Percentiles rank a stretch among this genome's conserved stretches.
phyloP scores from a whole-genome alignment of 23 tunicate species.

The Trididemnum clinides region DNA sequence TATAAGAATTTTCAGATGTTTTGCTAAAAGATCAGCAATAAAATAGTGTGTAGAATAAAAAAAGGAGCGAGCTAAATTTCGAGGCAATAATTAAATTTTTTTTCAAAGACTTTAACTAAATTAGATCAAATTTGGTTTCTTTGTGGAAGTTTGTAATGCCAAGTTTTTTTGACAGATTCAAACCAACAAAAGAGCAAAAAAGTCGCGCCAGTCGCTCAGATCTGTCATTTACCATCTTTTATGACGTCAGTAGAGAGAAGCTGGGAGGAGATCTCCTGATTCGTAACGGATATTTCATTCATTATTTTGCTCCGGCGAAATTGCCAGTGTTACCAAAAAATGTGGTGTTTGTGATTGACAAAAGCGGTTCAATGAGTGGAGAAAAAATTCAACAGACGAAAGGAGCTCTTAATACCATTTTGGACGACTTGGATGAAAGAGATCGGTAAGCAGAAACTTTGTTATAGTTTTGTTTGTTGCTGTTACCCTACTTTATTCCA shows the following conservation, averaged over 20 bases:
- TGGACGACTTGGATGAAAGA: conserved; percentile 41
- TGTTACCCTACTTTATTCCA: too few species aligned
- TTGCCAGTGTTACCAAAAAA: conserved; percentile 76
- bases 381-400: conserved; percentile 56
- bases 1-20: too few species aligned
- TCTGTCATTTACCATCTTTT: conserved; percentile 32
- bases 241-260: conserved; percentile 71
- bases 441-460: conserved; percentile 62
- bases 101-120: too few species aligned
- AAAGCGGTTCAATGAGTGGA: conserved; percentile 79
- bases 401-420: conserved; percentile 39
- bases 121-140: too few species aligned
- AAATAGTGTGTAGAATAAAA: too few species aligned
- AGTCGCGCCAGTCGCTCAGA: conserved; percentile 15
- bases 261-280: conserved; percentile 65
- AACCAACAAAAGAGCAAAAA: conserved; percentile 50
- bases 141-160: too few species aligned
- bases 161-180: conserved; percentile 53
- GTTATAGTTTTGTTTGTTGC: too few species aligned
- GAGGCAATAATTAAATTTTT: too few species aligned
- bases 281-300: conserved; percentile 69
- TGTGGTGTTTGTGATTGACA: conserved; percentile 75
- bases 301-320: conserved; percentile 69
- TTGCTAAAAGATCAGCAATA: too few species aligned
- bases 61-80: too few species aligned